Conservation (phyloP, 2,797 vertebrate species). For the Sebastes flavidus region DNA sequence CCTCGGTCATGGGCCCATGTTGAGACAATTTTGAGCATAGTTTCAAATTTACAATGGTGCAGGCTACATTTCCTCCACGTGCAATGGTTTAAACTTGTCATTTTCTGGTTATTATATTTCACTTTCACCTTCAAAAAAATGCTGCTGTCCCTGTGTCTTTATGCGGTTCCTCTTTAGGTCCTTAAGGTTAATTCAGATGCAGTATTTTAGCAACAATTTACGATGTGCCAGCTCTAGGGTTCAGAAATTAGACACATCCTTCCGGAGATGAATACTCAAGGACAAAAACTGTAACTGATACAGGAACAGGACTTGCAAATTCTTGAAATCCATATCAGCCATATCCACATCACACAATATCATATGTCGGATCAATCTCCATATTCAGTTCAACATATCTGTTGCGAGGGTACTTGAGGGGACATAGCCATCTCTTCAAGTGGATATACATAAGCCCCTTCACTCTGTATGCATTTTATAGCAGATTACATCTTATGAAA, state of each 20-base stretch:
- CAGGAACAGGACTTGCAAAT: constrained; percentile 20
- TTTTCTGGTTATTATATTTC: neutral
- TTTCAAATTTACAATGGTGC: neutral
- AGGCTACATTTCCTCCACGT: neutral
- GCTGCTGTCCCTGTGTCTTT: neutral
- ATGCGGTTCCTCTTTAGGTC: neutral
- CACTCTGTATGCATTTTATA: neutral
- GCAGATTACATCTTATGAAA: neutral
- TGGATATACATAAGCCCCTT: neutral
- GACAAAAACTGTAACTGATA: constrained; percentile 43
- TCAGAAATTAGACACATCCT: constrained; percentile 17
- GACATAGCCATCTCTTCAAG: neutral
- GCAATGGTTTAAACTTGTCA: neutral
- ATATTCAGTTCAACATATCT: constrained; percentile 18
- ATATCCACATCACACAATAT: constrained; percentile 13
- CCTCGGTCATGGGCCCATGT: neutral
- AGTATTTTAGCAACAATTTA: neutral
- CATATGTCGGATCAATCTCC: neutral
- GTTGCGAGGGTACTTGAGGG: neutral
- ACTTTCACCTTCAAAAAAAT: neutral
- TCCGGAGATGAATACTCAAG: constrained; percentile 39
- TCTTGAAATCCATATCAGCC: constrained; percentile 23
- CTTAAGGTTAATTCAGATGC: neutral
- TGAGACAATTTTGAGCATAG: neutral
- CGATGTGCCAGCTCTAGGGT: neutral